A percentile compares a stretch with the other conserved stretches of the same genome.
Conservation (phyloP, 2,888 invertebrate genomes). For the Orthosia gothica region DNA sequence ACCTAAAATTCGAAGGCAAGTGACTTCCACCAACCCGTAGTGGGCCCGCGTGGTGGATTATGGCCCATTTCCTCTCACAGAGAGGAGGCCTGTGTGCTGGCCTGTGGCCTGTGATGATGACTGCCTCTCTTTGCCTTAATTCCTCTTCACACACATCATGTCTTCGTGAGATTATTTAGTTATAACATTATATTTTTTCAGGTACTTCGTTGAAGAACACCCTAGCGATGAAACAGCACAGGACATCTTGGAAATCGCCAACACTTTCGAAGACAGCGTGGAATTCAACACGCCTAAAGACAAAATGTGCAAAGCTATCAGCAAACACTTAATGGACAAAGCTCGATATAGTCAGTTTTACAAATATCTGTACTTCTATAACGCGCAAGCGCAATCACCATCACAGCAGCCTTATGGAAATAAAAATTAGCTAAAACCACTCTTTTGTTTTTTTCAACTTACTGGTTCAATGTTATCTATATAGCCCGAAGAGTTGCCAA, state of each 20-base stretch:
- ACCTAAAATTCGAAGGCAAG: too few relatives aligned
- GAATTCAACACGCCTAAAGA: constrained; percentile 76
- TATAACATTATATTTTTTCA: constrained; percentile 54
- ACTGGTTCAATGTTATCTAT: too few relatives aligned
- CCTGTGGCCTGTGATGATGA: too few relatives aligned
- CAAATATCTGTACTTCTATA: constrained; percentile 80
- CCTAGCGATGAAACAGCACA: constrained; percentile 73
- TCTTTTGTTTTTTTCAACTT: too few relatives aligned
- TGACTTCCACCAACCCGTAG: too few relatives aligned
- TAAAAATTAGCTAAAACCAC: constrained; percentile 29
- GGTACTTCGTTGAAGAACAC: constrained; percentile 75
- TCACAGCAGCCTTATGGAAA: constrained; percentile 9
- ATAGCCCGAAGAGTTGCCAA: too few relatives aligned
- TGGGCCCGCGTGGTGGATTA: too few relatives aligned
- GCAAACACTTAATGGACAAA: constrained; percentile 70
- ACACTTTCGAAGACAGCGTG: constrained; percentile 71
- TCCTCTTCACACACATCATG: background rate
- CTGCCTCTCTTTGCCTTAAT: too few relatives aligned
- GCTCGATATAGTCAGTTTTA: constrained; percentile 70
- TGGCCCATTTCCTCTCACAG: too few relatives aligned
- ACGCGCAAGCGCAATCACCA: constrained; percentile 53
- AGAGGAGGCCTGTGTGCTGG: too few relatives aligned
- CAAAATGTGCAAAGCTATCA: constrained; percentile 75
- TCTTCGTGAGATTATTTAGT: background rate
- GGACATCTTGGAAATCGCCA: constrained; percentile 73